A percentile compares a stretch with the other conserved stretches of the same genome.
Conservation (phyloP, 1,140 invertebrate species). For the Dolichoris vasculosae region DNA sequence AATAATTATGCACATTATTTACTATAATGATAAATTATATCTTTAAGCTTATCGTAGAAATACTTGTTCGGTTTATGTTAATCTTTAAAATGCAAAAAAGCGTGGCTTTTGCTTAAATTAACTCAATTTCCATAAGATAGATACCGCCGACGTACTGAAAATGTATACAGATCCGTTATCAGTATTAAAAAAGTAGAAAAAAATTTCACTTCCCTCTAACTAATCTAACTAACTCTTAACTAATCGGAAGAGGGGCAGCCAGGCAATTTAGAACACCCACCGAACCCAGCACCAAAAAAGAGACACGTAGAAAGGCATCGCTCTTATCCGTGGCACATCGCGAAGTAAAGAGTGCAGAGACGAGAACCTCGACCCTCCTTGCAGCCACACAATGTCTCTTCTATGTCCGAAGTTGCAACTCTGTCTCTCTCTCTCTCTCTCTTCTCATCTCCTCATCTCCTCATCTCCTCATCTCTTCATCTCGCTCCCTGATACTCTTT, state of each 20-base stretch:
- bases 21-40: neutral
- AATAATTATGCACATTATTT: neutral
- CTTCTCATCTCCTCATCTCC: no score
- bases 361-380: constrained; percentile 22
- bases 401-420: constrained; percentile 56
- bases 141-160: neutral
- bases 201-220: neutral
- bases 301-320: constrained; percentile 30
- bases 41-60: neutral
- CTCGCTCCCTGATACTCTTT: no score
- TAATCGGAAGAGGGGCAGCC: neutral
- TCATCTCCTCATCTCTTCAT: no score
- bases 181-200: constrained; percentile 50
- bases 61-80: neutral
- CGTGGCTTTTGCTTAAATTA: neutral
- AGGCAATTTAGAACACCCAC: neutral
- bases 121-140: neutral
- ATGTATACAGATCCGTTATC: neutral
- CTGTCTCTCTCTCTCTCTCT: neutral
- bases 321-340: constrained; percentile 44
- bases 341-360: constrained; percentile 47
- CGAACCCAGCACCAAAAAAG: constrained; percentile 45
- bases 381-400: constrained; percentile 66
- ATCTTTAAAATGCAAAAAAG: neutral
- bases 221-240: neutral